Conservation (phyloP, 2,113 vertebrate species). For the Antennarius striatus region DNA sequence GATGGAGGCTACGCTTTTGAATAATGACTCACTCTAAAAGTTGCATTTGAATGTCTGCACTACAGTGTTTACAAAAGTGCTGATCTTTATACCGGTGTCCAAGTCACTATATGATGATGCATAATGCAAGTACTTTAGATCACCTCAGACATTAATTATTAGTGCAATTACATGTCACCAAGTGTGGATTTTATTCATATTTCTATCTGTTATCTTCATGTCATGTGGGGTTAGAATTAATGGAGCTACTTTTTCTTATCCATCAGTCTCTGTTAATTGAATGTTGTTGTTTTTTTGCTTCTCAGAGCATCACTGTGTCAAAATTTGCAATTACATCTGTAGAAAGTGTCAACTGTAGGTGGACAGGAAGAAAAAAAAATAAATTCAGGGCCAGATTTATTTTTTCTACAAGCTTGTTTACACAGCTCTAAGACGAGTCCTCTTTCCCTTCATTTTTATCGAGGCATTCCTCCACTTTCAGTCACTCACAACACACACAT, state of each 20-base stretch:
- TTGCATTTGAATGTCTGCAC: conserved; percentile 67
- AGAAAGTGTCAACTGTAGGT: conserved; percentile 40
- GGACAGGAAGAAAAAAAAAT: conserved; percentile 37
- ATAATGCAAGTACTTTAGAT: conserved; percentile 22
- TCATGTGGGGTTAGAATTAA: conserved; percentile 14
- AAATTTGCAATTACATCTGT: conserved; percentile 7
- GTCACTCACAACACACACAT: conserved; percentile 20
- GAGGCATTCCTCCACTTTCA: conserved; percentile 60
- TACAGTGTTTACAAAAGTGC: conserved; percentile 65
- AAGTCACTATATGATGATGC: conserved; percentile 18
- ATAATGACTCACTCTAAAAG: conserved; percentile 78
- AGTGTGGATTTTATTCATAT: neutral
- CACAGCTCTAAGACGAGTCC: conserved; percentile 51
- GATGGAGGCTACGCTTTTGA: conserved; percentile 79
- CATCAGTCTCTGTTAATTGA: neutral
- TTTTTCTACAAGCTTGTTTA: conserved; percentile 57
- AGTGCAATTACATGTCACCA: conserved; percentile 16
- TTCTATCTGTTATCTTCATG: neutral
- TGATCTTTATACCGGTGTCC: conserved; percentile 48
- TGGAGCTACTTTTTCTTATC: neutral
- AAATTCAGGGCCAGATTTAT: conserved; percentile 36
- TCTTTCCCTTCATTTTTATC: conserved; percentile 58
- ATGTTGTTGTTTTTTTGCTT: conserved; percentile 12
- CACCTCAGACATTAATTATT: conserved; percentile 21
- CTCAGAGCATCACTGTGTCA: conserved; percentile 12